These are phyloP conservation scores for Channa striata DNA, from an alignment of 2,797 vertebrate species.

Conservation along the genomic window DNA sequence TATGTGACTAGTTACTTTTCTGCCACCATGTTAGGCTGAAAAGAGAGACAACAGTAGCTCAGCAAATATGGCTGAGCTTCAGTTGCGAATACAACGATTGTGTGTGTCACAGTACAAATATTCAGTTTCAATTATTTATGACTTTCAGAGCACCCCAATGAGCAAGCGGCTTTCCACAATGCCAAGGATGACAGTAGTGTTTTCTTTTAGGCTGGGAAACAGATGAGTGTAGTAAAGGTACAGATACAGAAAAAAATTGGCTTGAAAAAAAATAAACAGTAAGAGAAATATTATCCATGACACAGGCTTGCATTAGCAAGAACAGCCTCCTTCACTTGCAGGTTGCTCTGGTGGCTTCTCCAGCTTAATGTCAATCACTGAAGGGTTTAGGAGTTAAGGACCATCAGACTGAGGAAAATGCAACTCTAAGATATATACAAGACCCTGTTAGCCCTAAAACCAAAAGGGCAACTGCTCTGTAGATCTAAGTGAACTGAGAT, in stretches of 20 bases:
- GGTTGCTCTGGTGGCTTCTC: slow-evolving; percentile 95
- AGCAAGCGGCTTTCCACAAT: slow-evolving; percentile 83
- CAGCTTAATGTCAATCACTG: slow-evolving; percentile 99
- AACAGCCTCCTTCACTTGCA: slow-evolving; percentile 93
- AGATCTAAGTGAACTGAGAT: no score
- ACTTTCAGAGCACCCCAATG: slow-evolving; percentile 83
- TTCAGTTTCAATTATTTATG: slow-evolving; percentile 46
- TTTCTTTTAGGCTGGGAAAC: slow-evolving; percentile 56
- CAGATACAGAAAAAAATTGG: slow-evolving; percentile 64
- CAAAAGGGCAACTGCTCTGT: no score
- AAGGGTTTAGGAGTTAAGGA: slow-evolving; percentile 84
- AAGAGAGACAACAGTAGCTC: slow-evolving; percentile 7
- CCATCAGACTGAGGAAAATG: background rate
- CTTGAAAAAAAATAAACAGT: slow-evolving; percentile 52
- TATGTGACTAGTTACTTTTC: slow-evolving; percentile 9
- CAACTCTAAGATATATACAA: background rate
- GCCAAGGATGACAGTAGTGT: slow-evolving; percentile 77
- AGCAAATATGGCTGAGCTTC: slow-evolving; percentile 12
- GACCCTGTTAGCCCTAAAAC: background rate
- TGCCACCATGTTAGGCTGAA: slow-evolving; percentile 19
- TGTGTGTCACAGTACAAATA: slow-evolving; percentile 61
- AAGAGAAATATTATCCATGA: slow-evolving; percentile 44
- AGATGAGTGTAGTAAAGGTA: slow-evolving; percentile 77
- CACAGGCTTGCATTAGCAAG: slow-evolving; percentile 88
- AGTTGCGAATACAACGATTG: slow-evolving; percentile 32